Percentiles rank a stretch among this genome's conserved stretches.
These are phyloP conservation scores for Anguilla pacifica DNA, from an alignment of 2,797 vertebrate species.

Conservation along the genomic window DNA sequence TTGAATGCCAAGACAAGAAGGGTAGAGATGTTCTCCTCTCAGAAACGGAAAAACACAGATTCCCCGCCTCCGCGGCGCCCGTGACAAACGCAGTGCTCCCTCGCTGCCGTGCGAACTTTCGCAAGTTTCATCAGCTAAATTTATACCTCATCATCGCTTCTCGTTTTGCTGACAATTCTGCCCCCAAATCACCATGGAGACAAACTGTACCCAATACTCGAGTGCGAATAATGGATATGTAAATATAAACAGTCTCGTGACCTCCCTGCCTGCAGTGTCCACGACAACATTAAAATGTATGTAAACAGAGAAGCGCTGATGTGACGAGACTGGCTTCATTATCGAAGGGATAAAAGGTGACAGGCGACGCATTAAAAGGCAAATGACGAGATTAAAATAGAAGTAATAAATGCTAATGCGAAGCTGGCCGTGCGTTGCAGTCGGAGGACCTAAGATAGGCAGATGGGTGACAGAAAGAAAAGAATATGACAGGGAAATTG, in stretches of 20 bases:
- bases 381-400: background rate
- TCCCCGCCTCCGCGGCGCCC: background rate
- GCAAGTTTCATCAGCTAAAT: constrained; percentile 1
- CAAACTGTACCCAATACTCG: background rate
- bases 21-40: background rate
- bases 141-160: background rate
- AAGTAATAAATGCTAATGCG: background rate
- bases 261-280: background rate
- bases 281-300: background rate
- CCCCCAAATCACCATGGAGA: constrained; percentile 12
- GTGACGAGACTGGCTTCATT: background rate
- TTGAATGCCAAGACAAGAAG: too few relatives aligned
- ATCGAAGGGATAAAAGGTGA: background rate
- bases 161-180: background rate
- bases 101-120: background rate
- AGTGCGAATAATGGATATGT: background rate
- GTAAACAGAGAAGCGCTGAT: background rate
- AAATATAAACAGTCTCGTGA: background rate
- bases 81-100: background rate
- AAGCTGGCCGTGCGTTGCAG: background rate
- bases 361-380: background rate
- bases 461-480: background rate
- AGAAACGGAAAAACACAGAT: background rate
- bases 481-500: background rate
- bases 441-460: background rate